Conservation (phyloP, 1,140 invertebrate genomes). For the Gonioctena quinquepunctata region DNA sequence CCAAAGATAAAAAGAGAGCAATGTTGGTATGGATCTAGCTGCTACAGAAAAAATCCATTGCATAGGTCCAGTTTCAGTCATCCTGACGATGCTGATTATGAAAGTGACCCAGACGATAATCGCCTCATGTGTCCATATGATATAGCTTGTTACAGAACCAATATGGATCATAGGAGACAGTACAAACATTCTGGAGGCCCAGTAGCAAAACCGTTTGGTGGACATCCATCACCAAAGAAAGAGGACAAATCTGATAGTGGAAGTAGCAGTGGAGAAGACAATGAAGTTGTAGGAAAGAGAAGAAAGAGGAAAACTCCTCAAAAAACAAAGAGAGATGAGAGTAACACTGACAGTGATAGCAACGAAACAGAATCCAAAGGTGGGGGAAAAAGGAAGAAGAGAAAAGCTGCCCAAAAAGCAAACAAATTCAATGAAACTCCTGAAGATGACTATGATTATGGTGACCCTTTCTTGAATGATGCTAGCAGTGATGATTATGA, state of each 20-base stretch:
- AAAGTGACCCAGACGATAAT: constrained; percentile 52
- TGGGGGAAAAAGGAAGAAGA: neutral
- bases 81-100: constrained; percentile 61
- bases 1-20: constrained; percentile 30
- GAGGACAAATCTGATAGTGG: too few relatives aligned
- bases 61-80: constrained; percentile 57
- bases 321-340: neutral
- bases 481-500: constrained; percentile 21
- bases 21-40: constrained; percentile 52
- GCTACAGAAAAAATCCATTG: constrained; percentile 54
- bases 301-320: neutral
- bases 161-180: constrained; percentile 57
- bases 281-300: too few relatives aligned
- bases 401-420: neutral
- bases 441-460: constrained; percentile 22
- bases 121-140: constrained; percentile 61
- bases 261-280: too few relatives aligned
- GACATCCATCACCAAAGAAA: neutral
- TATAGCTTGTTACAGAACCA: constrained; percentile 59
- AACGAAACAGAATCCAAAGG: neutral
- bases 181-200: constrained; percentile 56
- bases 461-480: constrained; percentile 26
- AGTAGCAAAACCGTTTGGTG: neutral
- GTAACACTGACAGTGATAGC: neutral
- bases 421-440: neutral